Percentiles rank a stretch among this genome's conserved stretches.
Conservation (phyloP, 2,888 invertebrate species). For the Osmoderma eremita region DNA sequence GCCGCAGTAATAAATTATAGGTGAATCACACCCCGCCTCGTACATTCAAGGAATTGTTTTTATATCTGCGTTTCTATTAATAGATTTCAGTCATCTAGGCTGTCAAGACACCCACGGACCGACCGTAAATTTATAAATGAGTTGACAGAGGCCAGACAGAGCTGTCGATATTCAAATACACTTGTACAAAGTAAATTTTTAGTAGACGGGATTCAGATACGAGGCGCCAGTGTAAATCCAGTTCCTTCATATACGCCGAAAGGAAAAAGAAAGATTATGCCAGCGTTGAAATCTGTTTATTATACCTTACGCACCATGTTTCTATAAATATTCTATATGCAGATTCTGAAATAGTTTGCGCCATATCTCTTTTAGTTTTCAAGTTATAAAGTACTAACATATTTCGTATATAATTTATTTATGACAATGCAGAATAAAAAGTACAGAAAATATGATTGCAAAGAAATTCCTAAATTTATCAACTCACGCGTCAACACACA, state of each 20-base stretch:
- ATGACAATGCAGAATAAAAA: too few species aligned
- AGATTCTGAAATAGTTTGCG: too few species aligned
- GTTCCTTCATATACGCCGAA: conserved; percentile 4
- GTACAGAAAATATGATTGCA: too few species aligned
- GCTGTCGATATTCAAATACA: conserved; percentile 36
- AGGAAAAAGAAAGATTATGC: background rate
- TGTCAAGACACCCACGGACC: conserved; percentile 38
- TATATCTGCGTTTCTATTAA: conserved; percentile 40
- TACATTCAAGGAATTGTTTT: conserved; percentile 46
- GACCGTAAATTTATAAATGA: conserved; percentile 38
- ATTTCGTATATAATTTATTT: too few species aligned
- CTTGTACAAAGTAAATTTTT: conserved; percentile 14
- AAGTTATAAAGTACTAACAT: too few species aligned
- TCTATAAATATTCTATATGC: too few species aligned
- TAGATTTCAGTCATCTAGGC: conserved; percentile 43
- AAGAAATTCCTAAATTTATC: too few species aligned
- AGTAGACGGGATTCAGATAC: conserved; percentile 1
- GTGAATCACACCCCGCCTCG: conserved; percentile 54
- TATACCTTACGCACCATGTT: too few species aligned
- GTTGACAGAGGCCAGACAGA: conserved; percentile 36
- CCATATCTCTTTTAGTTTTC: too few species aligned
- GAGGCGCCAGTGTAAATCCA: conserved; percentile 18
- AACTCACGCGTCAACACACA: conserved; percentile 48
- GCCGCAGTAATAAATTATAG: conserved; percentile 55
- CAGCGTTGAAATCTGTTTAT: too few species aligned